Conservation (phyloP, 2,888 invertebrate genomes). For the Eulithis prunata region DNA sequence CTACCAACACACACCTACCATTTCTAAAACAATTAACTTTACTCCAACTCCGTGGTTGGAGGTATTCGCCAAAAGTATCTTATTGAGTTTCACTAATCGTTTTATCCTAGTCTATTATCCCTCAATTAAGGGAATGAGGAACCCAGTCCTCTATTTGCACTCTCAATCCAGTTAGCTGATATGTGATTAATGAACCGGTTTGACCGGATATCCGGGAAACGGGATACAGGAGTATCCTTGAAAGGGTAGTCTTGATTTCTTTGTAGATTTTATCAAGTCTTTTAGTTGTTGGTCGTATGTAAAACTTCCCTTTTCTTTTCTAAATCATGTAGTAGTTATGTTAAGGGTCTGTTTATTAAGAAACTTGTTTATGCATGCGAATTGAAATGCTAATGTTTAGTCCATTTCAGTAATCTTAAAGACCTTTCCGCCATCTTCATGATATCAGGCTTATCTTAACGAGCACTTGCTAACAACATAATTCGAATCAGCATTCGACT, state of each 20-base stretch:
- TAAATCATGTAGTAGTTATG: background rate
- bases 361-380: slow-evolving; percentile 16
- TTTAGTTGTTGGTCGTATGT: background rate
- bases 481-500: slow-evolving; percentile 26
- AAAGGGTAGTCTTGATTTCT: slow-evolving; percentile 33
- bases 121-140: slow-evolving; percentile 19
- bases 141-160: slow-evolving; percentile 50
- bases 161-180: slow-evolving; percentile 64
- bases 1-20: slow-evolving; percentile 4
- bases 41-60: slow-evolving; percentile 2
- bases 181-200: slow-evolving; percentile 67
- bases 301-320: background rate
- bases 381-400: slow-evolving; percentile 21
- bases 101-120: slow-evolving; percentile 36
- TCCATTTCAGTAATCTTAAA: slow-evolving; percentile 15
- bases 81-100: slow-evolving; percentile 34
- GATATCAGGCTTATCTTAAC: slow-evolving; percentile 28
- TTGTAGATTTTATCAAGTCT: slow-evolving; percentile 1
- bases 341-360: background rate
- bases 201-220: slow-evolving; percentile 49
- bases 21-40: slow-evolving; percentile 28
- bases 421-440: slow-evolving; percentile 17
- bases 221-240: slow-evolving; percentile 44
- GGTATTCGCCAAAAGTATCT: slow-evolving; percentile 28
- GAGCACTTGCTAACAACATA: slow-evolving; percentile 31